Evolutionary conservation across 2,797 vertebrate genomes (phyloP), one percentile per base, ranked within the genome.

Genomic region (Argyrosomus regius): DNA sequence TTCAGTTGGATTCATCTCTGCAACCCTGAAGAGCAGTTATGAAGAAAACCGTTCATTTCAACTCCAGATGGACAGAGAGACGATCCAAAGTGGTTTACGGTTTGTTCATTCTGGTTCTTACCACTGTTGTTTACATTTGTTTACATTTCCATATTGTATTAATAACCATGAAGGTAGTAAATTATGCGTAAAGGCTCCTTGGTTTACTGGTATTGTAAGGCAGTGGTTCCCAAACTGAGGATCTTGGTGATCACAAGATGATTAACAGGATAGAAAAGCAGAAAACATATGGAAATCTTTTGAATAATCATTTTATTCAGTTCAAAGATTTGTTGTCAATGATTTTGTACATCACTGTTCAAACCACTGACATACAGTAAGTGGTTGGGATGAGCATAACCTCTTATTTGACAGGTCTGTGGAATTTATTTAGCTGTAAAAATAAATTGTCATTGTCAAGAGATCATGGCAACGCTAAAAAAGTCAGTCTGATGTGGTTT

Each of bases 51-150:
- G 31, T 77, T 39, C 90, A 77, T 35, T 17, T 62, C 17, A 54
- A 63, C 53, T 96, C 95, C 20, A 91, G 86, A 87, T 96, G 96
- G 96, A 87, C 86, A 17, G 96, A 96, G 83, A 92, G 83, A 67
- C 85, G 87, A 53, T 95, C 92, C 1, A 87, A 92, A 0, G 78
- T 96, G 85, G 91, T 95, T 62, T 96, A 96, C 53, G 96, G 95
- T 96, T 93, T 7, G 95, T 90, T 75, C 45, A 20, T n/a, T 64
- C 31, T 46, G 24, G 2, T 20, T 75, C 56, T 56, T 66, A 5
- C 14, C 3, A 48, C 5, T 1, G 26, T 41, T 6, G 1, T 41
- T 59, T 66, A 2, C 14, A 45, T 59, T 49, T n/a, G 5, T 43
- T 48, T 28, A 43, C 14, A 10, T 64, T 11, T 72, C 0, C 48